Conservation (phyloP, 2,113 vertebrate genomes). For the Bubo blakistoni region DNA sequence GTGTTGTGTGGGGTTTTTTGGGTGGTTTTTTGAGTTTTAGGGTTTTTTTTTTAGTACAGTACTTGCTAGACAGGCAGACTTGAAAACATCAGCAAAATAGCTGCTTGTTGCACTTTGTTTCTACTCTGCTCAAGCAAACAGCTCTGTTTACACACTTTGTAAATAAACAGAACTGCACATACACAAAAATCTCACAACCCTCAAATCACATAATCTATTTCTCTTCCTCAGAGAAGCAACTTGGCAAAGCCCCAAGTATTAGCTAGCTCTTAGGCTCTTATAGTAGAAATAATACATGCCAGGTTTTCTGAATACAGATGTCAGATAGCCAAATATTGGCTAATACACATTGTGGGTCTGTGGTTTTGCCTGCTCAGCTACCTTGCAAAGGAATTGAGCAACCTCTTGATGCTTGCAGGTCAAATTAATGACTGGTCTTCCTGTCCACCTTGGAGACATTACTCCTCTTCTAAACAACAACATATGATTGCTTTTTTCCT, state of each 20-base stretch:
- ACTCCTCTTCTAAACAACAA: background rate
- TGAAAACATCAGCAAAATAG: slow-evolving; percentile 25
- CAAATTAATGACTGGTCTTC: background rate
- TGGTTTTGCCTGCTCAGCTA: background rate
- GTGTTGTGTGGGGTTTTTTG: background rate
- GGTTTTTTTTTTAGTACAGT: background rate
- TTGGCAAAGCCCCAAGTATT: slow-evolving; percentile 11
- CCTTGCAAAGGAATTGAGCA: background rate
- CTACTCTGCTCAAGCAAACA: background rate
- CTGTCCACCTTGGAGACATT: background rate
- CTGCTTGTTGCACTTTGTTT: slow-evolving; percentile 25
- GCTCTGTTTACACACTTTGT: slow-evolving; percentile 6
- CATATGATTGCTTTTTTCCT: background rate
- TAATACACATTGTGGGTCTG: background rate
- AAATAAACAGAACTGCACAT: slow-evolving; percentile 18
- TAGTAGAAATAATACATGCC: background rate
- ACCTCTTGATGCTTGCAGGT: background rate
- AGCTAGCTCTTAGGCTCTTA: background rate
- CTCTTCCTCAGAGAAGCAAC: background rate
- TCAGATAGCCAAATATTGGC: background rate
- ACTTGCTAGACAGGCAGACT: background rate
- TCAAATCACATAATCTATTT: background rate
- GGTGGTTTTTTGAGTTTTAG: background rate
- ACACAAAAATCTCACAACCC: background rate
- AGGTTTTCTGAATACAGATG: slow-evolving; percentile 3